Evolutionary conservation across 2,888 invertebrate genomes (phyloP), one percentile per base, ranked within the genome.

Genomic region (Leistus spinibarbis): DNA sequence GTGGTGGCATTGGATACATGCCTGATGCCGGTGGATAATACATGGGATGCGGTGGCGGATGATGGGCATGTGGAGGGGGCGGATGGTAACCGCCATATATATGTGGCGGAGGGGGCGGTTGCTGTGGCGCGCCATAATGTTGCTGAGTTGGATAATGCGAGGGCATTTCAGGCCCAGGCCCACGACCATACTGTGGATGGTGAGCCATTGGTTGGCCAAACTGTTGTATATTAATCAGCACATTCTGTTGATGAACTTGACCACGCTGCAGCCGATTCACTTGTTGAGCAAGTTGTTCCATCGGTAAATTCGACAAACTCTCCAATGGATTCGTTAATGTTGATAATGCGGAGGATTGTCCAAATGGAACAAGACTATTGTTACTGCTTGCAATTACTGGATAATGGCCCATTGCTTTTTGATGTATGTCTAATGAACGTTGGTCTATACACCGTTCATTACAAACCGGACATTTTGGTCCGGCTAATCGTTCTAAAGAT

Each of bases 171-270:
- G 86, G 86, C 13, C 87, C 86, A n/a, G n/a, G n/a, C 40, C 40
- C 40, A 70, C 86, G 86, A 84, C 88, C 87, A 54, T 85, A 85
- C 13, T 88, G 88, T 24, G 87, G 86, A 2, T 83, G 85, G 40
- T 24, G 83, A 24, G 57, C 24, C 72, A 65, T 66, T 7, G 81
- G 82, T 69, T 81, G 83, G 19, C 82, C 90, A 79, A 90, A 90
- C 65, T 90, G 90, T 80, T 90, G 90, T 27, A 90, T 90, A 79
- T 90, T 90, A 66, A 90, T 90, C 84, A 90, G 87, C 1, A 90
- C 90, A 80, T 90, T 90, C 81, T 90, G 90, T 80, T 90, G 90
- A 80, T 90, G 90, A 70, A 90, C 88, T 65, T 82, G 82, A 67
- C 80, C 81, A 40, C 77, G 84, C 78, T 84, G 84, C 27, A 85